A percentile compares a stretch with the other conserved stretches of the same genome.
These are phyloP conservation scores for Dysmachus trigonus DNA, from an alignment of 2,888 invertebrate genomes.

Conservation along the genomic window DNA sequence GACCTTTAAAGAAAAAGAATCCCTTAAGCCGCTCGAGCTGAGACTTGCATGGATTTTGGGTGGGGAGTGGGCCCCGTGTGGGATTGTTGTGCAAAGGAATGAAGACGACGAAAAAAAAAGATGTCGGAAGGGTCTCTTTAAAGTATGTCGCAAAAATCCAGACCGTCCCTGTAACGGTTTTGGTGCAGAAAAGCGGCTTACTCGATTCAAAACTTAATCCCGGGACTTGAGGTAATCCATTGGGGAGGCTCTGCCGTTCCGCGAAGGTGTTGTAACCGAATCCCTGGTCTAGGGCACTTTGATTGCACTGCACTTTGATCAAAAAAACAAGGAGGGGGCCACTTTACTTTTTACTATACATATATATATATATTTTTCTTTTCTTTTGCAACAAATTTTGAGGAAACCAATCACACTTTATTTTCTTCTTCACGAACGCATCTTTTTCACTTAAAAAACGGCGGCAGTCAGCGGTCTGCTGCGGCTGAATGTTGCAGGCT, in stretches of 20 bases:
- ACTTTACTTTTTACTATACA: not conserved
- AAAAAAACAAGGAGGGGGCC: not conserved
- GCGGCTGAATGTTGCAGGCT: slow-evolving; percentile 12
- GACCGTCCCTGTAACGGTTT: not conserved
- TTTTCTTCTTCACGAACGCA: slow-evolving; percentile 11
- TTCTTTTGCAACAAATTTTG: not conserved
- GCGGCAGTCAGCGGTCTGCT: not conserved
- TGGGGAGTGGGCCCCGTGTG: not conserved
- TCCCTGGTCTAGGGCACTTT: not conserved
- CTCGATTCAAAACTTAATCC: slow-evolving; percentile 12
- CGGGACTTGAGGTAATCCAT: slow-evolving; percentile 22
- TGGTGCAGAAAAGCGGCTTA: not conserved
- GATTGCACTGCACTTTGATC: slow-evolving; percentile 6
- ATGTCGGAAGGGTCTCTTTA: slow-evolving; percentile 41
- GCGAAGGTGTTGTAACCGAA: not conserved
- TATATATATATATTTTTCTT: not conserved
- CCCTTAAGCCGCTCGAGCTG: not conserved
- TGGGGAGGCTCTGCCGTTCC: not conserved
- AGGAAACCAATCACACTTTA: not conserved
- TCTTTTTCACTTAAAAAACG: not conserved
- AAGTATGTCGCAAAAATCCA: not conserved
- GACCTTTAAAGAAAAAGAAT: not conserved
- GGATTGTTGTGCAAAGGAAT: not conserved
- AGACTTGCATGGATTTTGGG: not conserved
- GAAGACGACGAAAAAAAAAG: slow-evolving; percentile 40